These are phyloP conservation scores for Tragelaphus scriptus DNA, from an alignment of 2,113 vertebrate genomes.

Conservation along the genomic window DNA sequence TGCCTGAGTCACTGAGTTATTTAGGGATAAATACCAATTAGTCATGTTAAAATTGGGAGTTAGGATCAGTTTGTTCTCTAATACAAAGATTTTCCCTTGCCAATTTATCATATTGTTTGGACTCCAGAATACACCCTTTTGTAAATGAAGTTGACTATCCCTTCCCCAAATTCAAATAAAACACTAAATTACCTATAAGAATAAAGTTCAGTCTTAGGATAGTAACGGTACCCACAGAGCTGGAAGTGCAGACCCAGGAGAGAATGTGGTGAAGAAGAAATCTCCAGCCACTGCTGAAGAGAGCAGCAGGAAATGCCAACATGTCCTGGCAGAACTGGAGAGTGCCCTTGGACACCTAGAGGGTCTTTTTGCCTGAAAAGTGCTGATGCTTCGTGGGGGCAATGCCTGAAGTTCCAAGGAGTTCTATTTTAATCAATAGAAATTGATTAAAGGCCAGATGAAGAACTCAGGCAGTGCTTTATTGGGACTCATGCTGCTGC, in stretches of 20 bases:
- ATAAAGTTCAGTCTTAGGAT: neutral
- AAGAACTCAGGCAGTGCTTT: neutral
- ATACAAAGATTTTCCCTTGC: neutral
- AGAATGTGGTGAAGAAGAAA: slow-evolving; percentile 75
- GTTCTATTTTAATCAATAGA: neutral
- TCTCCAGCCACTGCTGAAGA: slow-evolving; percentile 57
- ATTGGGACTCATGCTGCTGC: neutral
- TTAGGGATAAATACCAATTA: neutral
- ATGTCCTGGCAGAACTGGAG: slow-evolving; percentile 87
- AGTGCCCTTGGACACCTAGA: slow-evolving; percentile 88
- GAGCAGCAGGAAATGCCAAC: slow-evolving; percentile 83
- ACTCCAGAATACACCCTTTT: neutral
- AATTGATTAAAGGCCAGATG: neutral
- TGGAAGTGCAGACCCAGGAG: slow-evolving; percentile 52
- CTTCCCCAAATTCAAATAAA: slow-evolving; percentile 22
- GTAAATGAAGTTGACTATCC: neutral
- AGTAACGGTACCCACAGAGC: neutral
- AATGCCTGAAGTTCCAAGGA: slow-evolving; percentile 88
- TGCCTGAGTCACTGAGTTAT: neutral
- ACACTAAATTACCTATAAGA: neutral
- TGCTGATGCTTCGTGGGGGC: slow-evolving; percentile 92
- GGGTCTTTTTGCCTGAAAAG: slow-evolving; percentile 88
- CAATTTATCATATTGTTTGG: neutral
- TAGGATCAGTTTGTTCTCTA: neutral
- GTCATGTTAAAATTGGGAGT: neutral